Base-by-base conservation (phyloP, 2,113 vertebrate genomes). In the Chroicocephalus ridibundus region DNA sequence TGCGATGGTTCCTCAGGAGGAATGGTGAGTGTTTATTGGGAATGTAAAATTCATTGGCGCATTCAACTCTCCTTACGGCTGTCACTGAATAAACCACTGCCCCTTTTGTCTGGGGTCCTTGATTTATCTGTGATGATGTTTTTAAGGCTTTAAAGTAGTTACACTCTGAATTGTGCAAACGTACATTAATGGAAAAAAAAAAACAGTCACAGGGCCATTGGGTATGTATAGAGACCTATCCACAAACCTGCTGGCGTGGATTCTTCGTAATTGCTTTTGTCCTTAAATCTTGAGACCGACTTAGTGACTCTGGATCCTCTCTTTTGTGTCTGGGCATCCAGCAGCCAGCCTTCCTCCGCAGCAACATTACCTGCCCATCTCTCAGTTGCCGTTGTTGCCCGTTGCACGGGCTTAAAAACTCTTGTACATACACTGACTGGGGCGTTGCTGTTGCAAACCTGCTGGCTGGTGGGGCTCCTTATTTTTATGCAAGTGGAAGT, bases 401-500 rank as follows among this genome's bases (percentile, higher is more conserved):
- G 2, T 29, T 36, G 38, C 27, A 2, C 6, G 3, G 49, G n/a
- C 21, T 57, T 36, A n/a, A 44, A 46, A 42, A 13, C 55, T 15
- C 42, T 9, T 0, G 1, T 8, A 4, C 2, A 1, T 3, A 4
- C 60, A 2, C 1, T 7, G 65, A 2, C 5, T 3, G 2, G 49
- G 16, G 42, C 47, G 22, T 36, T 0, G 0, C 38, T 61, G 2
- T 25, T 24, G 65, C 24, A 66, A 42, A 49, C 42, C 75, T 66
- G 34, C 70, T 72, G 27, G 3, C 60, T 44, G 15, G 17, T 71
- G 55, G 3, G 18, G 27, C 42, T 77, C 55, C 52, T 49, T 22
- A 1, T 16, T 69, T 74, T 22, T 11, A 0, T 52, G 70, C 14
- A 1, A 12, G 3, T 21, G 57, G 47, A 36, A 54, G 51, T 26